Conservation (phyloP, 2,888 invertebrate species). For the Plebejus anna region DNA sequence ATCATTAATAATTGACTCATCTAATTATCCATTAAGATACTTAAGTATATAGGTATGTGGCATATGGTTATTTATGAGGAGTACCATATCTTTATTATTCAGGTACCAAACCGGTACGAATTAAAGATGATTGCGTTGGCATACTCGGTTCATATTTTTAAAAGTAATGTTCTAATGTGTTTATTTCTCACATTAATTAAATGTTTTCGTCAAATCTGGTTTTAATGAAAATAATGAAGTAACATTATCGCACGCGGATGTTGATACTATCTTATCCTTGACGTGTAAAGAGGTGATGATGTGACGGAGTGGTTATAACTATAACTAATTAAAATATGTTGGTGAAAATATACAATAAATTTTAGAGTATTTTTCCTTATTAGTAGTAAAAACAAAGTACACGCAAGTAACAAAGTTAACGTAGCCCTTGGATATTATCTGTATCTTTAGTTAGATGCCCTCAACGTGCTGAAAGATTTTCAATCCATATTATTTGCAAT, state of each 20-base stretch:
- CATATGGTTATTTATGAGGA: slow-evolving; percentile 70
- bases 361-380: neutral
- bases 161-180: slow-evolving; percentile 33
- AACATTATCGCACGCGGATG: slow-evolving; percentile 35
- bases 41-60: slow-evolving; percentile 73
- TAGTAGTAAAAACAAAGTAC: neutral
- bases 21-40: slow-evolving; percentile 57
- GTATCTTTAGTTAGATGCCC: no score
- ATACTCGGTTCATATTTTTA: slow-evolving; percentile 39
- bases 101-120: slow-evolving; percentile 59
- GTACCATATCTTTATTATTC: slow-evolving; percentile 70
- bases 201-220: slow-evolving; percentile 34
- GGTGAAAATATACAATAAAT: neutral
- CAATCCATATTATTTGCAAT: no score
- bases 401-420: no score
- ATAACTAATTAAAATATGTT: neutral
- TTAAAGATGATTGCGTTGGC: slow-evolving; percentile 61
- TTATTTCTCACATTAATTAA: slow-evolving; percentile 45
- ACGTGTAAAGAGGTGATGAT: neutral
- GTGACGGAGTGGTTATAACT: neutral
- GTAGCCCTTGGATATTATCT: no score
- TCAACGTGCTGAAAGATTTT: no score
- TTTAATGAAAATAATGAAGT: slow-evolving; percentile 29
- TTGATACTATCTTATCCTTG: slow-evolving; percentile 27
- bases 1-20: slow-evolving; percentile 26